phyloP scores from a whole-genome alignment of 2,888 invertebrate species.

The Conistra vaccinii region DNA sequence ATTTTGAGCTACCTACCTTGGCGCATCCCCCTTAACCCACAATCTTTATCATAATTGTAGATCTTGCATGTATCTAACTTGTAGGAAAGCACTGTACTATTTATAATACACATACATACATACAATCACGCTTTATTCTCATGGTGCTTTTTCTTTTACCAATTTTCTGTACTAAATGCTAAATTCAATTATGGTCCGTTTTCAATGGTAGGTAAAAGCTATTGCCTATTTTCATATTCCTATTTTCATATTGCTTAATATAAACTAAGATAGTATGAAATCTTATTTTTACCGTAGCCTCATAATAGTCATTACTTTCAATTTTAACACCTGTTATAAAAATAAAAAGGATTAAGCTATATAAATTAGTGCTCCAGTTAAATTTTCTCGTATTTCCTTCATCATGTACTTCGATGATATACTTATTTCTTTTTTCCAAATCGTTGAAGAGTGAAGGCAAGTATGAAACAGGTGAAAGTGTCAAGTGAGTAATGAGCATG shows the following conservation, averaged over 20 bases:
- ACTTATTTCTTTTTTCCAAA: neutral
- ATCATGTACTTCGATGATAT: neutral
- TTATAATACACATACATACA: no score
- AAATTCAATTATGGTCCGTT: neutral
- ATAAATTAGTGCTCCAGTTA: neutral
- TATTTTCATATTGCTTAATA: no score
- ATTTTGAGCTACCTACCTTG: no score
- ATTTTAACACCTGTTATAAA: neutral
- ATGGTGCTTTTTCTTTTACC: neutral
- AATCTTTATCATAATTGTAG: no score
- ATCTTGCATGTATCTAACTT: no score
- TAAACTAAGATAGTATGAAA: neutral
- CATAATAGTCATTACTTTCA: neutral
- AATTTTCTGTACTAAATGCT: neutral
- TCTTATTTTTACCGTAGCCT: neutral
- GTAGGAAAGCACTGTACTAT: no score
- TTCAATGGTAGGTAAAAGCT: neutral
- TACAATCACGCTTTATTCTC: no score
- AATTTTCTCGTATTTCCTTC: neutral
- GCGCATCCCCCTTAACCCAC: no score
- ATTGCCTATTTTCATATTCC: neutral
- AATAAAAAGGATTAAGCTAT: no score
- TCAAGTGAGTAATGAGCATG: slow-evolving; percentile 15
- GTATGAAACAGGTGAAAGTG: slow-evolving; percentile 46
- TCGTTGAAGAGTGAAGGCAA: neutral